Base-by-base conservation (phyloP, 1,140 invertebrate genomes). In the Drosophila lowei region DNA sequence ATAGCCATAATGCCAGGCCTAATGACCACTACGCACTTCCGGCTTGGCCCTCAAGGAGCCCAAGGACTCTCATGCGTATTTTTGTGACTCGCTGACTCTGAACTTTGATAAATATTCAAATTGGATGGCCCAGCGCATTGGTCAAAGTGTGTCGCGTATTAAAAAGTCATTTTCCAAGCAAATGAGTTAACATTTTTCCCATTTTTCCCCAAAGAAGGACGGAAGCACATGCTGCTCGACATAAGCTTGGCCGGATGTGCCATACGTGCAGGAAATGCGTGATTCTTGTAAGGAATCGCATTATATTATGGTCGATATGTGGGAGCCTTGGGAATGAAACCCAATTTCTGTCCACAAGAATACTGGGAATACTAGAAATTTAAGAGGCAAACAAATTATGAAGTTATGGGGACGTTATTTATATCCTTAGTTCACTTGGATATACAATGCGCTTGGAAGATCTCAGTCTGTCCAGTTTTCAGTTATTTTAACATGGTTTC, bases 251-350 rank as follows among this genome's bases (percentile, higher is more conserved):
- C 65, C 79, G 84, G 77, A 88, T 74, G 49, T 54, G 53, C 30
- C 85, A 86, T 81, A 89, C 84, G 77, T 85, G 85, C 81, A 77
- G 84, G 84, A 89, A 89, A 89, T 89, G 84, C 84, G 84, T 89
- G 85, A 80, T 79, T 89, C 77, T 58, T 73, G 46, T 66, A 60
- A 42, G 42, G 46, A 61, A 42, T 46, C 30, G 23, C 21, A 57
- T 50, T 42, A 56, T 54, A 47, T 57, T 58, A 8, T n/a, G 60
- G 23, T 65, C 54, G 61, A 68, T 57, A 68, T 48, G 65, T 48
- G 34, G 41, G 28, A 38, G 43, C 54, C 41, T 42, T 34, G 11
- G 30, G 2, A 25, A 47, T 34, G 21, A n/a, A 42, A 2, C 18
- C 16, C 23, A 42, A 30, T 13, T 55, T 16, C 44, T 44, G 18